Base-by-base conservation (phyloP, 2,797 vertebrate species). In the Cygnus olor region DNA sequence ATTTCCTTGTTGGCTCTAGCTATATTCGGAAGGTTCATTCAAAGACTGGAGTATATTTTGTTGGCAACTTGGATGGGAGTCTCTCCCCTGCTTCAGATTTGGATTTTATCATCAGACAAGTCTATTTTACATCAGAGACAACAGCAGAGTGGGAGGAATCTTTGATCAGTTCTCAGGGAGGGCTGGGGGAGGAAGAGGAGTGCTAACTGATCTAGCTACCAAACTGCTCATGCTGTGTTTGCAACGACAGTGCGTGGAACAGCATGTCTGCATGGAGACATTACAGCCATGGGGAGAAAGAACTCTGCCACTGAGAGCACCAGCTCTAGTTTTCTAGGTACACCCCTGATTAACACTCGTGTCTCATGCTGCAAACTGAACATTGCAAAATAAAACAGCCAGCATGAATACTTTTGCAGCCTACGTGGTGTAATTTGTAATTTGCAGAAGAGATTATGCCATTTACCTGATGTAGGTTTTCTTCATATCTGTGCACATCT, bases 321-420 rank as follows among this genome's bases (percentile, higher is more conserved):
- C 89, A 94, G 32, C 92, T 97, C 93, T 72, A 96, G 93, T 94
- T 96, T 95, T 81, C 87, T 94, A 94, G 73, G 89, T 96, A 88
- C 36, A 84, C 58, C 53, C n/a, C 88, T 88, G 54, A 64, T 88
- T 96, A 97, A 96, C 84, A 83, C 40, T 63, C 79, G 85, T 87
- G 45, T 95, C 97, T 95, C 92, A 53, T 45, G 65, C 78, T 83
- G 42, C 85, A 97, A 95, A 96, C 58, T 89, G 93, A 85, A 61
- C 61, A 82, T 80, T 95, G 80, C 85, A 79, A 94, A 71, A 77
- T 56, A 81, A 93, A 96, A 81, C 34, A 94, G 80, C 66, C 89
- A 94, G 63, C 83, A 90, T 73, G 93, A 80, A 87, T 54, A 92
- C 44, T 64, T 95, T 81, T 34, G 2, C 85, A 94, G 56, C 40